Percentiles rank a stretch among this genome's conserved stretches.
Conservation (phyloP, 2,888 invertebrate genomes). For the Eristalis arbustorum region DNA sequence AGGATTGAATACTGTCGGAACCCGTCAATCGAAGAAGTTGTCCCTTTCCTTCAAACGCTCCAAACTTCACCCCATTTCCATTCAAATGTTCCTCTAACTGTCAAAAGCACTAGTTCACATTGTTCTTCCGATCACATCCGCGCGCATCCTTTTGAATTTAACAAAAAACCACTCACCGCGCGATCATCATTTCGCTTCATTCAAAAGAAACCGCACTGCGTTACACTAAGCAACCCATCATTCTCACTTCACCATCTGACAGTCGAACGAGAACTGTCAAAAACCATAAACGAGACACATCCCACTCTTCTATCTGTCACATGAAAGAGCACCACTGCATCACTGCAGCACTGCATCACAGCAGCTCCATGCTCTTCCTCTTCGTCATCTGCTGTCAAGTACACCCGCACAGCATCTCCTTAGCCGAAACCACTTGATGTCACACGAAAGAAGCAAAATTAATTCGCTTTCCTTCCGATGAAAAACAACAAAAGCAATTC, state of each 20-base stretch:
- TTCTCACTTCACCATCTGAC: conserved; percentile 45
- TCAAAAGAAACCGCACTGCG: conserved; percentile 51
- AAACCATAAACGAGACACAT: conserved; percentile 24
- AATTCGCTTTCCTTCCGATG: conserved; percentile 19
- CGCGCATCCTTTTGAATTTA: not conserved
- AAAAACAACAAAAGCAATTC: conserved; percentile 4
- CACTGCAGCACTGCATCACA: not conserved
- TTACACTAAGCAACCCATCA: conserved; percentile 30
- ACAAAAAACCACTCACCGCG: not conserved
- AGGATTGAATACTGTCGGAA: not conserved
- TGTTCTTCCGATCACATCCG: not conserved
- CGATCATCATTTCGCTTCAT: not conserved
- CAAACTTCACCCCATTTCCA: not conserved
- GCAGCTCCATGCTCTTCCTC: not conserved
- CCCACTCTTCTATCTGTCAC: not conserved
- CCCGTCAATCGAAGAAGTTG: not conserved
- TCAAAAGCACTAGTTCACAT: not conserved
- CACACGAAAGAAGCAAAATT: not conserved
- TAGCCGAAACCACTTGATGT: conserved; percentile 38
- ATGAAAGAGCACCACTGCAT: not conserved
- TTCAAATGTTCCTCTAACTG: not conserved
- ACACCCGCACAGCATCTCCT: conserved; percentile 33
- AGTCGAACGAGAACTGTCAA: conserved; percentile 31
- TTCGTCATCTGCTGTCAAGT: conserved; percentile 37
- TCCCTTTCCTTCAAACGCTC: too few species aligned